Evolutionary conservation across 2,113 vertebrate species (phyloP).

Genomic region (Gnathonemus echidnorhynchus): DNA sequence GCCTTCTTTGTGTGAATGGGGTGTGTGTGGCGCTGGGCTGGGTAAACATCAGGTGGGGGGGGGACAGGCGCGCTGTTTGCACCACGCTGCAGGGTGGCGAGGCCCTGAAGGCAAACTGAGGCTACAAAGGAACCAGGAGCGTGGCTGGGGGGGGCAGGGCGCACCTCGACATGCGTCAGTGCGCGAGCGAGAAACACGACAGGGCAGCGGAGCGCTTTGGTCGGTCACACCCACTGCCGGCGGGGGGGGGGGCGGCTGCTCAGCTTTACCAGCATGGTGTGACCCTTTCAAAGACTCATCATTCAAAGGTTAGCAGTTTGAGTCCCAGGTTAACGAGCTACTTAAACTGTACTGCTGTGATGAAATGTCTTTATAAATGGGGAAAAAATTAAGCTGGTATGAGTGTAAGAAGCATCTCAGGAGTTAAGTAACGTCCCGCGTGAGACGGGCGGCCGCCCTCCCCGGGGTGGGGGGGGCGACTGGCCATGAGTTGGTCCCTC

Average conservation of each 20-base stretch:
- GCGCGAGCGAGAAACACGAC: background rate
- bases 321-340: background rate
- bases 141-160: background rate
- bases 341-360: background rate
- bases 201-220: background rate
- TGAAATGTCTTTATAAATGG: background rate
- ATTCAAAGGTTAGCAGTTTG: background rate
- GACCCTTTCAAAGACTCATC: background rate
- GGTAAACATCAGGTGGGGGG: conserved; percentile 37
- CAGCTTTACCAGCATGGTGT: background rate
- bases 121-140: conserved; percentile 7
- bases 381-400: background rate
- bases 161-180: background rate
- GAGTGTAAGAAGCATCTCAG: background rate
- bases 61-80: conserved; percentile 31
- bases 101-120: conserved; percentile 44
- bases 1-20: conserved; percentile 29
- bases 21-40: conserved; percentile 35
- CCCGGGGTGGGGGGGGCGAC: background rate
- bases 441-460: background rate
- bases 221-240: background rate
- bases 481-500: background rate
- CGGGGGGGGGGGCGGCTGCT: background rate
- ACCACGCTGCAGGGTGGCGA: conserved; percentile 23
- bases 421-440: background rate